These are phyloP conservation scores for Tetranychus urticae DNA, from an alignment of 1,140 invertebrate species.

Conservation along the genomic window DNA sequence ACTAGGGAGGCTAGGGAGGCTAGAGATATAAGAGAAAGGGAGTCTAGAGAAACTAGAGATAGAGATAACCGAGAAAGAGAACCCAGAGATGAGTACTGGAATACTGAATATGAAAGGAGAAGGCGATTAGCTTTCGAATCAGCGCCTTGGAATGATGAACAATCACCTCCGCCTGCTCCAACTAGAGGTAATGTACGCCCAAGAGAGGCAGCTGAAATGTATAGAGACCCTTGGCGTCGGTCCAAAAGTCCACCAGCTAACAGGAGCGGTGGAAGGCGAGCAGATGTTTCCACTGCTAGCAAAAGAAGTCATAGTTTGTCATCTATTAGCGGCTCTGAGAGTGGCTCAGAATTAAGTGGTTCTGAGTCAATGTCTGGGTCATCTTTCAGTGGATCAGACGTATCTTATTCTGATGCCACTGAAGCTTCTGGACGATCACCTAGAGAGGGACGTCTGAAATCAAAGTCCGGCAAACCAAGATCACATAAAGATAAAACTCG, in stretches of 20 bases:
- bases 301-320: background rate
- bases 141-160: slow-evolving; percentile 10
- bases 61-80: background rate
- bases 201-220: slow-evolving; percentile 1
- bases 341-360: background rate
- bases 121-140: slow-evolving; percentile 7
- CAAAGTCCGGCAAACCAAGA: background rate
- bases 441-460: background rate
- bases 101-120: slow-evolving; percentile 8
- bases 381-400: background rate
- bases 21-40: background rate
- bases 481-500: no score
- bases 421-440: background rate
- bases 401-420: background rate
- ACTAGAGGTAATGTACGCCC: background rate
- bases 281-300: background rate
- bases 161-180: background rate
- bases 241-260: slow-evolving; percentile 3
- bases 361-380: background rate
- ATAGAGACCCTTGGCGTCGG: slow-evolving; percentile 11
- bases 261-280: background rate
- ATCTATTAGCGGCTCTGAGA: background rate
- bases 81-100: background rate
- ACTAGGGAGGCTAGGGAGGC: no score
- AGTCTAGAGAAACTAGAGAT: background rate